These are phyloP conservation scores for Tokudaia muenninki DNA, from an alignment of 2,797 vertebrate species.

Conservation along the genomic window DNA sequence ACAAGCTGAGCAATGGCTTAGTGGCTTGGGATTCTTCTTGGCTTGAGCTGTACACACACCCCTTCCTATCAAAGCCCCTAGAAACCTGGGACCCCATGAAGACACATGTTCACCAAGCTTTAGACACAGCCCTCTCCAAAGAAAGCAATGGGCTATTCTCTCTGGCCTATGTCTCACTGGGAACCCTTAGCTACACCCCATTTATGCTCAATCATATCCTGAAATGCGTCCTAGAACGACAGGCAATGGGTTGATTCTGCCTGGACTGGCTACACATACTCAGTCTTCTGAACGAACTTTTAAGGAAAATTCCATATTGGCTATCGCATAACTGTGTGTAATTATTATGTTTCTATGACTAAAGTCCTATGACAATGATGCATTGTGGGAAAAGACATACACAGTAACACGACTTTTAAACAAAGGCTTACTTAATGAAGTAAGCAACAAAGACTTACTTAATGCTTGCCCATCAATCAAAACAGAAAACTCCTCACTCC, in stretches of 20 bases:
- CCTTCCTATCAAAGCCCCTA: background rate
- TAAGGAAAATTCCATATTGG: background rate
- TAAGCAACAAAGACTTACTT: background rate
- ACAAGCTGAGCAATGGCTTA: background rate
- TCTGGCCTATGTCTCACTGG: background rate
- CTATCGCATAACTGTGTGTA: background rate
- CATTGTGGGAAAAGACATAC: background rate
- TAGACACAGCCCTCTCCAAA: background rate
- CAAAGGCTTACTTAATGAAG: background rate
- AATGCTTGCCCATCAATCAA: background rate
- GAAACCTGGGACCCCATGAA: background rate
- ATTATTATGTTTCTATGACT: background rate
- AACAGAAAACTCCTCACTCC: background rate
- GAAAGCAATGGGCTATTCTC: background rate
- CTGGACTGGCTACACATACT: background rate
- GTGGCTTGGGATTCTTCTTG: background rate
- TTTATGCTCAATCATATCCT: background rate
- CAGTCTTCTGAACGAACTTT: background rate
- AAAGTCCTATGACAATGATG: background rate
- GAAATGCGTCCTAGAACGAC: background rate
- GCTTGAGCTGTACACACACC: background rate
- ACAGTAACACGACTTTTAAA: background rate
- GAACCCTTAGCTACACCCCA: background rate
- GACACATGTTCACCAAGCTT: background rate
- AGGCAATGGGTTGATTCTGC: background rate